Percentiles rank a stretch among this genome's conserved stretches.
Conservation (phyloP, 2,888 invertebrate genomes). For the Celastrina argiolus region DNA sequence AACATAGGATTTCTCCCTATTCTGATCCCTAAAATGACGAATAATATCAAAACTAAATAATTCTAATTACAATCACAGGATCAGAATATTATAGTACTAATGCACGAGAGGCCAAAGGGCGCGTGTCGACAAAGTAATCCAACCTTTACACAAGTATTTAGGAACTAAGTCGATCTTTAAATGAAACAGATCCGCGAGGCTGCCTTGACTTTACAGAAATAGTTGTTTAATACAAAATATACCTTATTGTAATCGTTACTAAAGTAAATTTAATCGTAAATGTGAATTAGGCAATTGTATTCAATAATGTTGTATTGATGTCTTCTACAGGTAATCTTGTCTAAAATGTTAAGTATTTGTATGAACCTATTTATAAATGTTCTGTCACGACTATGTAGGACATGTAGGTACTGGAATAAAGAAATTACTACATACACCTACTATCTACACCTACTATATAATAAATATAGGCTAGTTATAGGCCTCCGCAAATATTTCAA, state of each 20-base stretch:
- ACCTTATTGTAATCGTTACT: background rate
- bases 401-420: no score
- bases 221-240: background rate
- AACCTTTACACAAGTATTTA: conserved; percentile 18
- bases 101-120: background rate
- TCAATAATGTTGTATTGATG: background rate
- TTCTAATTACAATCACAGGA: no score
- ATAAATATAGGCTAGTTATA: no score
- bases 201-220: conserved; percentile 24
- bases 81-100: no score
- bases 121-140: background rate
- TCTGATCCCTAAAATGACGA: no score
- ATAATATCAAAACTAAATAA: no score
- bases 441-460: no score
- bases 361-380: no score
- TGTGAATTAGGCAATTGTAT: background rate
- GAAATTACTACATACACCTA: no score
- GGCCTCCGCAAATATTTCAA: no score
- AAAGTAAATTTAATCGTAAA: background rate
- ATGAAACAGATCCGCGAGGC: conserved; percentile 20
- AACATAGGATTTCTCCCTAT: no score
- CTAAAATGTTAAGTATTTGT: background rate
- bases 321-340: background rate
- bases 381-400: no score
- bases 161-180: conserved; percentile 12